Evolutionary conservation across 2,113 vertebrate species (phyloP).

Genomic region (Nyctibius bracteatus): DNA sequence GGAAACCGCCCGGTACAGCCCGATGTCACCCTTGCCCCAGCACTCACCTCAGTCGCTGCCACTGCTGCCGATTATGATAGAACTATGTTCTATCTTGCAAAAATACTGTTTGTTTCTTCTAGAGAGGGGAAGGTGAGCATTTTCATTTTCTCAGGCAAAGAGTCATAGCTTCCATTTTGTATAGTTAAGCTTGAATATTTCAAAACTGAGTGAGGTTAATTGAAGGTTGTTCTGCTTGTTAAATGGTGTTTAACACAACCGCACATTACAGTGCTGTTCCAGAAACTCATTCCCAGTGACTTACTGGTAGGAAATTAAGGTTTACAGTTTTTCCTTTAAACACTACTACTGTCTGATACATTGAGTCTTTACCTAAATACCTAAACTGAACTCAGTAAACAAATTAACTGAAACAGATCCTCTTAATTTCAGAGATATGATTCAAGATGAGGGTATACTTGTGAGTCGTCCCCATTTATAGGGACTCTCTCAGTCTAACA

Average conservation of each 20-base stretch:
- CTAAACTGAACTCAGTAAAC: not conserved
- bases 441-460: not conserved
- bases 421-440: not conserved
- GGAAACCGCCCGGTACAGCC: no score
- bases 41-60: no score
- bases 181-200: not conserved
- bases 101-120: not conserved
- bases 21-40: no score
- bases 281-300: not conserved
- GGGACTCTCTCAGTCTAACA: not conserved
- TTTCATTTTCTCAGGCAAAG: not conserved
- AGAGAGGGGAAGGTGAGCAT: rapidly evolving
- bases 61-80: no score
- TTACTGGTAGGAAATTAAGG: not conserved
- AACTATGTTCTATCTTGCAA: not conserved
- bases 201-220: not conserved
- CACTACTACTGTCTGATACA: not conserved
- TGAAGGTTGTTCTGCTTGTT: not conserved
- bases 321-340: not conserved
- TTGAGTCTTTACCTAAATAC: not conserved
- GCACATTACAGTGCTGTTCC: not conserved
- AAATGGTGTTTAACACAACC: not conserved
- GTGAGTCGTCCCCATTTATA: not conserved
- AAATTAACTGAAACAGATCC: not conserved
- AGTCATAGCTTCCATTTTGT: not conserved